Evolutionary conservation across 2,113 vertebrate genomes (phyloP), one percentile per base, ranked within the genome.

Genomic region (Marmota monax): DNA sequence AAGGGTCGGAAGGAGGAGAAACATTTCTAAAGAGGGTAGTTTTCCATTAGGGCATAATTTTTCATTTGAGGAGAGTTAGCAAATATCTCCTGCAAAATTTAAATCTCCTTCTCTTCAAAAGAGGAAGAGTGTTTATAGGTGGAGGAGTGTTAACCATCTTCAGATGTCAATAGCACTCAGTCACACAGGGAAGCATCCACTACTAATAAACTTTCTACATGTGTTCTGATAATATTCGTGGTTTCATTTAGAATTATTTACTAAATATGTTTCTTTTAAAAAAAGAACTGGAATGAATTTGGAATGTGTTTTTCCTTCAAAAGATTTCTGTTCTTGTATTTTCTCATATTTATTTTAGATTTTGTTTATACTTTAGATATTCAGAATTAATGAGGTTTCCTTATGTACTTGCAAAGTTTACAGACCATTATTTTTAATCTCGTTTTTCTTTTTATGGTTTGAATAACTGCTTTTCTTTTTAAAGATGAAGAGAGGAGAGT

Each of bases 341-440:
- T 97, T 95, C 63, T 48, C n/a, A 23, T 78, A 18, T 42, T 97
- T 94, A 42, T 63, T 95, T 95, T 27, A n/a, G 84, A 97, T 96
- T 98, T 61, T 84, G 16, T 80, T 97, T 77, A 78, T 45, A 70
- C 13, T 48, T 3, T 22, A 53, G 74, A 58, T 45, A 92, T 48
- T 48, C 84, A 48, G 92, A 77, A 94, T 97, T 65, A 92, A 94
- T 92, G 97, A 76, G 51, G 92, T 95, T 95, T 96, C 95, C 32
- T 63, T 69, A 32, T 89, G 90, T 77, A 88, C 84, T 48, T 78
- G 37, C 53, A 89, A 95, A 95, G 56, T 94, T 96, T 97, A 84
- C 29, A 96, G 82, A 56, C 63, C 70, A 90, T 96, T 96, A 94
- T 93, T 96, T 97, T 92, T 77, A 61, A 96, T 92, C 73, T 97